Percentiles rank a stretch among this genome's conserved stretches.
Evolutionary conservation across 1,140 invertebrate species (phyloP).

Genomic region (Palaemon carinicauda): DNA sequence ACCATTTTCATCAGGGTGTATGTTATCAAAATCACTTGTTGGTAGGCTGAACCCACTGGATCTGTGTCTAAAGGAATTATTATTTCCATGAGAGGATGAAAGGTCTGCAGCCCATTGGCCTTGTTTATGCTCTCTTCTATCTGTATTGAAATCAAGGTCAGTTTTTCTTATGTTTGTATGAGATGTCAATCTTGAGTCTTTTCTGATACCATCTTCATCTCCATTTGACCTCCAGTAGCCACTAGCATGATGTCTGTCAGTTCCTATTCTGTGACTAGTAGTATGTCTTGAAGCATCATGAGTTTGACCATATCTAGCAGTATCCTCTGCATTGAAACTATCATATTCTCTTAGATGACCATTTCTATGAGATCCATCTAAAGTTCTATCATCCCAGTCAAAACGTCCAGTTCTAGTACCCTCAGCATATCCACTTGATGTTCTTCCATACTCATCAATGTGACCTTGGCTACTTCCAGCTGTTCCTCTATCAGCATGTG

Average conservation of each 20-base stretch:
- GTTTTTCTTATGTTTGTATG: too few relatives aligned
- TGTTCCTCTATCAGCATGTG: background rate
- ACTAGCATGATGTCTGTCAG: too few relatives aligned
- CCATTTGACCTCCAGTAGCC: too few relatives aligned
- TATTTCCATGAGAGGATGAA: background rate
- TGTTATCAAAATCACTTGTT: background rate
- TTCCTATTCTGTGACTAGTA: too few relatives aligned
- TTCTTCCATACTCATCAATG: background rate
- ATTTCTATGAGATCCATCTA: background rate
- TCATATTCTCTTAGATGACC: slow-evolving; percentile 8
- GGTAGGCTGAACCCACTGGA: background rate
- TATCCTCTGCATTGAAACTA: background rate
- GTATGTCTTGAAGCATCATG: background rate
- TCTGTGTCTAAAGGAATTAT: background rate
- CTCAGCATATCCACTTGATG: background rate
- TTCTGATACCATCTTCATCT: too few relatives aligned
- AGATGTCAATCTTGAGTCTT: too few relatives aligned
- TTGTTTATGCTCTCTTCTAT: too few relatives aligned
- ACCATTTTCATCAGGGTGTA: background rate
- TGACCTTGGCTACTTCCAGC: too few relatives aligned
- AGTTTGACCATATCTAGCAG: background rate
- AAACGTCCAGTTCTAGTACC: background rate
- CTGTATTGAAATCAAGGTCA: too few relatives aligned
- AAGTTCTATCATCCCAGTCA: background rate
- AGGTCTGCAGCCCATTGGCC: too few relatives aligned